These are phyloP conservation scores for Vanessa tameamea DNA, from an alignment of 1,140 invertebrate species.

Conservation along the genomic window DNA sequence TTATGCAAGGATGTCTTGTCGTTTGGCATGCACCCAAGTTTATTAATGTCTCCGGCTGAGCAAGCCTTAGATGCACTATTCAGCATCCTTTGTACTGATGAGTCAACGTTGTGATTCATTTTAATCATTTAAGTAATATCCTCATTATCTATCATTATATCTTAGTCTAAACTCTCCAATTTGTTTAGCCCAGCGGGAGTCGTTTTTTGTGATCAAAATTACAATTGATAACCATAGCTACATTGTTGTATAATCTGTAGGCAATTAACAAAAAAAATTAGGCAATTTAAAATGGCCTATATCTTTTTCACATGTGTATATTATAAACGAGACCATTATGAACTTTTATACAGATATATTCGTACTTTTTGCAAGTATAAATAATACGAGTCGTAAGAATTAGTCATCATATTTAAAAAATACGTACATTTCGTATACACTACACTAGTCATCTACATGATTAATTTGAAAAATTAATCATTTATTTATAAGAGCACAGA, in stretches of 20 bases:
- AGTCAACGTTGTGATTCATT: neutral
- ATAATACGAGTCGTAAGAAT: neutral
- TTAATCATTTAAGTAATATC: conserved; percentile 1
- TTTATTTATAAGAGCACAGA: neutral
- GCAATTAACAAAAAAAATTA: no score
- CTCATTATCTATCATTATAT: neutral
- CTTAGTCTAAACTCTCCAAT: neutral
- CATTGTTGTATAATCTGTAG: no score
- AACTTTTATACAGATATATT: no score
- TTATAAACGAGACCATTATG: no score
- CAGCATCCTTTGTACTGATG: conserved; percentile 32
- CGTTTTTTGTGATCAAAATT: neutral
- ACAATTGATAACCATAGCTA: neutral
- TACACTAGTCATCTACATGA: neutral
- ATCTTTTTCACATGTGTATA: neutral
- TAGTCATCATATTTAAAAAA: neutral
- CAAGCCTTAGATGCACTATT: conserved; percentile 39
- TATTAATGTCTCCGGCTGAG: conserved; percentile 39
- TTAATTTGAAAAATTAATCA: neutral
- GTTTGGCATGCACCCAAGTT: conserved; percentile 41
- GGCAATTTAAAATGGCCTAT: no score
- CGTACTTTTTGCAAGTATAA: neutral
- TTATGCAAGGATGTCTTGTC: conserved; percentile 35
- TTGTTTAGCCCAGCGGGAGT: neutral
- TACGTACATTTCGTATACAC: neutral